phyloP scores from a whole-genome alignment of 2,113 vertebrate species.

The Rhagologus leucostigma region DNA sequence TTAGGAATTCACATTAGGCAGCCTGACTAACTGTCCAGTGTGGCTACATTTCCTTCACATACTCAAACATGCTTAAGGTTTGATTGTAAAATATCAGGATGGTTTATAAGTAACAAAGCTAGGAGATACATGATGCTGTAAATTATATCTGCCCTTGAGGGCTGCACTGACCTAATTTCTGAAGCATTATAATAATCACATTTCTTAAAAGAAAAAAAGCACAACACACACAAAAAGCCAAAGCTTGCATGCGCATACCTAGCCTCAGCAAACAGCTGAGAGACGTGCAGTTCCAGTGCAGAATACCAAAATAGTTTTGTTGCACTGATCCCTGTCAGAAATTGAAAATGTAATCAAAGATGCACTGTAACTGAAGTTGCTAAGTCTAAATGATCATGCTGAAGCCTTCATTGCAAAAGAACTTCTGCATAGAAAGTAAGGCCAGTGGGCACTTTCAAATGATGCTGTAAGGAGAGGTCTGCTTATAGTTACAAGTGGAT shows the following conservation, averaged over 20 bases:
- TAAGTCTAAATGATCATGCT: not conserved
- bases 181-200: not conserved
- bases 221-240: not conserved
- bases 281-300: not conserved
- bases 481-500: not conserved
- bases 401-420: not conserved
- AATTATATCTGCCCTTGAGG: not conserved
- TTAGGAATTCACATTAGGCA: not conserved
- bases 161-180: not conserved
- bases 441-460: not conserved
- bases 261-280: not conserved
- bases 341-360: not conserved
- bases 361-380: not conserved
- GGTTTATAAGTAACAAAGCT: not conserved
- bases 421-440: not conserved
- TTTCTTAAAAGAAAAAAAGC: not conserved
- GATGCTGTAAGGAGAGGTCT: not conserved
- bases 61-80: not conserved
- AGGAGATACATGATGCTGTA: not conserved
- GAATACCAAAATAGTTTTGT: not conserved
- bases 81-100: not conserved
- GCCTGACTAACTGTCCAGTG: not conserved
- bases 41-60: not conserved
- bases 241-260: not conserved
- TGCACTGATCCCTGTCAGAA: not conserved